A percentile compares a stretch with the other conserved stretches of the same genome.
Conservation (phyloP, 2,888 invertebrate species). For the Eugnorisma glareosa region DNA sequence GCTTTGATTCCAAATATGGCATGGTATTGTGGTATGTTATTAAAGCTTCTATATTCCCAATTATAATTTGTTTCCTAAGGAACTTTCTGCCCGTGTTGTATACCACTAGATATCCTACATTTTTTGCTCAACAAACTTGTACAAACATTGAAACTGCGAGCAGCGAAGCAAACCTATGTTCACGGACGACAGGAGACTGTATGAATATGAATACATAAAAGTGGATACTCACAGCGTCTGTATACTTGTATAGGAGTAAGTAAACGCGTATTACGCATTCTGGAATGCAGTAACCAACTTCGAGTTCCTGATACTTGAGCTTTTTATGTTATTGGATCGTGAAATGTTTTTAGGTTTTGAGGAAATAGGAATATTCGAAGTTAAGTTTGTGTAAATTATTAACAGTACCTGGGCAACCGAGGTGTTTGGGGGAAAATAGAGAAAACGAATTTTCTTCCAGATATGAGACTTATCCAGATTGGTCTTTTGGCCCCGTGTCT, state of each 20-base stretch:
- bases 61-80: background rate
- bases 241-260: background rate
- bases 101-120: background rate
- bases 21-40: background rate
- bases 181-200: slow-evolving; percentile 4
- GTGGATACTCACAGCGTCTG: background rate
- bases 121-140: slow-evolving; percentile 16
- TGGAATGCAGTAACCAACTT: slow-evolving; percentile 5
- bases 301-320: background rate
- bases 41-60: background rate
- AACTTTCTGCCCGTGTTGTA: background rate
- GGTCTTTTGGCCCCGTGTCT: no score
- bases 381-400: background rate
- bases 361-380: no score
- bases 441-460: background rate
- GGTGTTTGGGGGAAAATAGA: background rate
- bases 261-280: background rate
- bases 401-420: background rate
- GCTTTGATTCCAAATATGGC: background rate
- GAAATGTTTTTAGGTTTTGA: background rate
- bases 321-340: background rate
- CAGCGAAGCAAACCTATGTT: slow-evolving; percentile 22
- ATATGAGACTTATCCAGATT: no score
- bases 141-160: slow-evolving; percentile 4
- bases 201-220: slow-evolving; percentile 41